Evolutionary conservation across 2,888 invertebrate species (phyloP).

Genomic region (Ariolimax columbianus): DNA sequence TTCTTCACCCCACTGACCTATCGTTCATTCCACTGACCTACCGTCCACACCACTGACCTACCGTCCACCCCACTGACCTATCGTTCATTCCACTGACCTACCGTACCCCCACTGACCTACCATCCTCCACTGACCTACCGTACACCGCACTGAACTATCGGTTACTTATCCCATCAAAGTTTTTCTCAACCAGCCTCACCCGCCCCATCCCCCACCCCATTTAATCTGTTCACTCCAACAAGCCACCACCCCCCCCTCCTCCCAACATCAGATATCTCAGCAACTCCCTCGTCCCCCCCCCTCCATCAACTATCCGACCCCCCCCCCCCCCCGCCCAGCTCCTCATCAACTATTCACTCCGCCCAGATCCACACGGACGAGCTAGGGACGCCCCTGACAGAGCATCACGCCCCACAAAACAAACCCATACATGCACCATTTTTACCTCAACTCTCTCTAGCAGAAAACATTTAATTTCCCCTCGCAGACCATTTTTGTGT

Average conservation of each 20-base stretch:
- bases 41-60: too few relatives aligned
- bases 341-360: not conserved
- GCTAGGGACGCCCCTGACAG: not conserved
- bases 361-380: too few relatives aligned
- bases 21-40: too few relatives aligned
- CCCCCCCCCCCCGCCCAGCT: not conserved
- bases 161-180: too few relatives aligned
- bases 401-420: not conserved
- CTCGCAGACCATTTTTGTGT: not conserved
- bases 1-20: too few relatives aligned
- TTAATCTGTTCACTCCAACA: too few relatives aligned
- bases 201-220: too few relatives aligned
- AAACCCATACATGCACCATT: not conserved
- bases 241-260: not conserved
- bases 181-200: too few relatives aligned
- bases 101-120: not conserved
- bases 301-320: too few relatives aligned
- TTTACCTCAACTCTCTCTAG: not conserved
- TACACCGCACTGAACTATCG: not conserved
- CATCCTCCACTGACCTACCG: not conserved
- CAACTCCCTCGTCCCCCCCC: not conserved
- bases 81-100: too few relatives aligned
- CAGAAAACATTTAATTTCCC: conserved; percentile 1
- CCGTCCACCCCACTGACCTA: too few relatives aligned
- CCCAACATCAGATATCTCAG: not conserved